These are phyloP conservation scores for Myrmecobius fasciatus DNA, from an alignment of 2,113 vertebrate species.

Conservation along the genomic window DNA sequence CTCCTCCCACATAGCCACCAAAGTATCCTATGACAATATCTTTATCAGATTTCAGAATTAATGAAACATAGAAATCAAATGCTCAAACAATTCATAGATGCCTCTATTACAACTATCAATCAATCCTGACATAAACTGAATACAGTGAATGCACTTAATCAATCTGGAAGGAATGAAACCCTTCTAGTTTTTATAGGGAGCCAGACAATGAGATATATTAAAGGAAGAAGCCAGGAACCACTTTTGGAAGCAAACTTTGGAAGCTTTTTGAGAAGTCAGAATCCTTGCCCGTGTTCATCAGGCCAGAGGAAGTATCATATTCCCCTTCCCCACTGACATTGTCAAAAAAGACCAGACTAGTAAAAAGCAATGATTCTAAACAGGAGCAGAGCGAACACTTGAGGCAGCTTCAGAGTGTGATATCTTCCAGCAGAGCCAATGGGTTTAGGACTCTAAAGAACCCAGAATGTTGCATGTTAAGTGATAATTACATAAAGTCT, in stretches of 20 bases:
- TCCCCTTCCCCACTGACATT: background rate
- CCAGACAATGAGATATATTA: background rate
- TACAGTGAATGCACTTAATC: background rate
- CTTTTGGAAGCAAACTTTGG: no score
- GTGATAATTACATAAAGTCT: background rate
- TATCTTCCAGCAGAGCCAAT: background rate
- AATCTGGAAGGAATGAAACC: background rate
- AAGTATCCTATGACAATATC: background rate
- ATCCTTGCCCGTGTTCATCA: background rate
- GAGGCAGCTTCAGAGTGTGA: background rate
- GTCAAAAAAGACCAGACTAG: background rate
- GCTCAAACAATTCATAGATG: background rate
- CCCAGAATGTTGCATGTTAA: background rate
- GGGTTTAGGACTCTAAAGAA: background rate
- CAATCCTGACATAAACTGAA: background rate
- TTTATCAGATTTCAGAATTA: background rate
- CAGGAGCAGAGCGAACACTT: background rate
- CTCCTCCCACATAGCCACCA: background rate
- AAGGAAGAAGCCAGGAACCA: background rate
- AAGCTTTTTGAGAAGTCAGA: background rate
- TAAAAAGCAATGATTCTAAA: background rate
- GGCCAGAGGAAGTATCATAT: background rate
- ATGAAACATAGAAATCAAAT: background rate
- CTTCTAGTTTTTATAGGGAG: background rate
- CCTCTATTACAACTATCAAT: background rate